Base-by-base conservation (phyloP, 35 echinoderm and acorn worm species). In the Holothuria glaberrima region DNA sequence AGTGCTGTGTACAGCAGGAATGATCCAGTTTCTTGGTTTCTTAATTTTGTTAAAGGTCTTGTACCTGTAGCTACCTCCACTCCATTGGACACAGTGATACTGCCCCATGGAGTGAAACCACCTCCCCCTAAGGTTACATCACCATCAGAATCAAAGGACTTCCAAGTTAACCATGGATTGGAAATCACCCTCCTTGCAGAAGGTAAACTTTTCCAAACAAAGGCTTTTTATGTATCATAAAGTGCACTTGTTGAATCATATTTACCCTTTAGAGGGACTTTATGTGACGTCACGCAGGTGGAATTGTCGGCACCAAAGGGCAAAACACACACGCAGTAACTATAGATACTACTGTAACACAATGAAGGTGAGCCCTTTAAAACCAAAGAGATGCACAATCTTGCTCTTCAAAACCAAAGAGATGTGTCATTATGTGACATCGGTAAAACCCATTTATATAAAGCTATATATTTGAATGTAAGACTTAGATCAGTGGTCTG, bases 21-120 rank as follows among this genome's bases (percentile, higher is more conserved):
- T 41, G 36, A 41, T 41, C 36, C 36, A 41, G 7, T 41, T 41
- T 41, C 7, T 7, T 54, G 16, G 50, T 54, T 54, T 54, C 12
- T 9, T 54, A 9, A 9, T 84, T 83, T 61, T 61, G 46, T 41
- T 41, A 41, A 26, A 69, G 85, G 66, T 87, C 66, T 87, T 31
- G 66, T 87, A 30, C 85, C 85, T 13, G 66, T 87, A 30, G 85
- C 85, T 16, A 69, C 85, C 21, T 87, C 85, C 62, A 87, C 85
- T 31, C 85, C 85, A 21, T 16, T 87, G 21, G 85, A 87, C 65
- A 87, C 85, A 27, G 31, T 70, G 3, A 20, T 87, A 28, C 65
- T 87, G 19, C 85, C 85, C 18, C 85, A 87, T 71, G 85, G 85
- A 41, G 58, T 87, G 62, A 87, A 87, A 59, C 20, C 44, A 3